Evolutionary conservation across 2,113 vertebrate genomes (phyloP).

Genomic region (Vicugna pacos): DNA sequence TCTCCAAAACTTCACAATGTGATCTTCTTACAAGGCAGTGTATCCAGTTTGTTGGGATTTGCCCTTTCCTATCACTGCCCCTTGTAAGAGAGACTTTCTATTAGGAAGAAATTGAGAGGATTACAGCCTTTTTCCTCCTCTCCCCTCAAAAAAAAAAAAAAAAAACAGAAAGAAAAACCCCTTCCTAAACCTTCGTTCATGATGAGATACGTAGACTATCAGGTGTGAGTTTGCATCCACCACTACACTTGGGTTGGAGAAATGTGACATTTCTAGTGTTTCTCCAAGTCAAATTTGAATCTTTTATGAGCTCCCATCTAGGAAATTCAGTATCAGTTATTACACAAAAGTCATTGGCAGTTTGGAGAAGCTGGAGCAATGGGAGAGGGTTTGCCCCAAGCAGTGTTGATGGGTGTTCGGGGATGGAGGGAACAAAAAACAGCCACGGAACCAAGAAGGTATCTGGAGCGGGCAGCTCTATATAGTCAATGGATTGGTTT

Average conservation of each 20-base stretch:
- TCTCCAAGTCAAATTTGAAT: not conserved
- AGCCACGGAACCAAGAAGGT: not conserved
- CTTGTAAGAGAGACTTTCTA: not conserved
- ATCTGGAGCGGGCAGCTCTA: not conserved
- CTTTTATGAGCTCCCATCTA: not conserved
- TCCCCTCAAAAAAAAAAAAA: not conserved
- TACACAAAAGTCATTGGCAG: not conserved
- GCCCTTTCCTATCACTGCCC: not conserved
- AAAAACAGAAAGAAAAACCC: not conserved
- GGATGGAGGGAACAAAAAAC: not conserved
- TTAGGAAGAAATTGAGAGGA: not conserved
- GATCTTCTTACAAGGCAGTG: not conserved
- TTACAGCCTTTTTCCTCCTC: not conserved
- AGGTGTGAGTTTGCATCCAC: not conserved
- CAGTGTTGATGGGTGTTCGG: not conserved
- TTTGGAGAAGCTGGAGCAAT: not conserved
- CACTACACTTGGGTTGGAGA: not conserved
- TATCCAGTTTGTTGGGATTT: not conserved
- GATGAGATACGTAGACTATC: not conserved
- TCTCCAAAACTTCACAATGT: not conserved
- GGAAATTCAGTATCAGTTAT: not conserved
- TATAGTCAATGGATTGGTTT: not conserved
- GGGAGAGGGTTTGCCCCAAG: not conserved
- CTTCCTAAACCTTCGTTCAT: not conserved
- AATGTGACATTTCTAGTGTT: not conserved